Base-by-base conservation (phyloP, 1,140 invertebrate genomes). In the Drosophila cardini region DNA sequence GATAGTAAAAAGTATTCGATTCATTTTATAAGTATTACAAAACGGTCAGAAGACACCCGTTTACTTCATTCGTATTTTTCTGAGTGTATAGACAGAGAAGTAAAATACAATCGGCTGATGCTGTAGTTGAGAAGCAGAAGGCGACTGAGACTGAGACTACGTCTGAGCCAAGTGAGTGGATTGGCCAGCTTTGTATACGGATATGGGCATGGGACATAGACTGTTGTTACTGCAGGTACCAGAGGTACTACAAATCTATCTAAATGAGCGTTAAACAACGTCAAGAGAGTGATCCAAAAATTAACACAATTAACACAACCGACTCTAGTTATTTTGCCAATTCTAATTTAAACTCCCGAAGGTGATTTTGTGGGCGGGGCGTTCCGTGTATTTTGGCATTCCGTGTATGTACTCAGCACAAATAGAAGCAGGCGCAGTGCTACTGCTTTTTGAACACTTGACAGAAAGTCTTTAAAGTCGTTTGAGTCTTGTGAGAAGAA, bases 361-460 rank as follows among this genome's bases (percentile, higher is more conserved):
- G 42, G 15, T 30, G 68, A 13, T 32, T 2, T 4, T 9, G 15
- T 7, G 10, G 21, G 5, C 8, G n/a, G 8, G 8, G 11, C 16
- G 11, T n/a, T n/a, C n/a, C n/a, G n/a, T n/a, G 16, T 10, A 11
- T 52, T 60, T 68, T 72, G 55, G 36, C 46, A 38, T 53, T 32
- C 18, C 40, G 21, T 45, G 45, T 79, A 62, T 79, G 72, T 75
- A 60, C 56, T 40, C 36, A 30, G 63, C 76, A 75, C 76, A 83
- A 85, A 76, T 55, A 80, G 60, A 69, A 80, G 80, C 40, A 76
- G 80, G 72, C 67, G 76, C 76, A 67, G 75, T 83, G 52, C 8
- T 4, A 16, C 40, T 46, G 32, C 30, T 15, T 21, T 15, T 13
- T 15, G 50, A 52, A 21, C 21, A 10, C 21, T 16, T 9, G 21